Base-by-base conservation (phyloP, 2,113 vertebrate species). In the Perca schrenkii region DNA sequence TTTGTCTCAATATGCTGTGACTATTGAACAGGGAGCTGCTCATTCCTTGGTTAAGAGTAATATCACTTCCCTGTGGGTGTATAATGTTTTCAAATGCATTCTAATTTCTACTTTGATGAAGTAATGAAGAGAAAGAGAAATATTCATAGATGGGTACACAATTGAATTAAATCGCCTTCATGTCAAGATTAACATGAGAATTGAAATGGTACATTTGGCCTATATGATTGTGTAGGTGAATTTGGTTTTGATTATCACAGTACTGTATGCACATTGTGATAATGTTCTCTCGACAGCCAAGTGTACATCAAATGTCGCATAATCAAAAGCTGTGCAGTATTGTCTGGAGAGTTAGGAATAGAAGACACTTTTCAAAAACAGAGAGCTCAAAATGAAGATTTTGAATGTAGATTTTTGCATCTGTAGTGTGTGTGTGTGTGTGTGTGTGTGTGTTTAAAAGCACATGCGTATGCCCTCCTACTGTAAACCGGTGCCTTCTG, bases 401-500 rank as follows among this genome's bases (percentile, higher is more conserved):
- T 43, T 50, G 28, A 6, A 15, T 66, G 50, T 17, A 25, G 3
- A 40, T 36, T 47, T 71, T 40, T 43, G 6, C 15, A 8, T 63
- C 2, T 3, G 15, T 67, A 10, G 31, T 52, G 57, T 36, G n/a
- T 43, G 34, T 68, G 66, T 34, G 46, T 64, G 31, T 47, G 64
- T 36, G 49, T 13, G 28, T 21, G 11, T 15, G 53, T 40, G 50
- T 4, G 49, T 34, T 25, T 58, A 8, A 47, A 50, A 60, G 49
- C 8, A 31, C 52, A 46, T 69, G 31, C 14, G 1, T 57, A 46
- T 74, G 71, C 64, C 56, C 60, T 79, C 76, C 17, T 66, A 34
- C 31, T 34, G 31, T 34, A 56, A 68, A 71, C 74, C 4, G 3
- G 16, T 54, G 72, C 66, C 57, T 84, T 85, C 74, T 82, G 88